Evolutionary conservation across 1,140 invertebrate species (phyloP), one percentile per base, ranked within the genome.

Genomic region (Idris sp.): DNA sequence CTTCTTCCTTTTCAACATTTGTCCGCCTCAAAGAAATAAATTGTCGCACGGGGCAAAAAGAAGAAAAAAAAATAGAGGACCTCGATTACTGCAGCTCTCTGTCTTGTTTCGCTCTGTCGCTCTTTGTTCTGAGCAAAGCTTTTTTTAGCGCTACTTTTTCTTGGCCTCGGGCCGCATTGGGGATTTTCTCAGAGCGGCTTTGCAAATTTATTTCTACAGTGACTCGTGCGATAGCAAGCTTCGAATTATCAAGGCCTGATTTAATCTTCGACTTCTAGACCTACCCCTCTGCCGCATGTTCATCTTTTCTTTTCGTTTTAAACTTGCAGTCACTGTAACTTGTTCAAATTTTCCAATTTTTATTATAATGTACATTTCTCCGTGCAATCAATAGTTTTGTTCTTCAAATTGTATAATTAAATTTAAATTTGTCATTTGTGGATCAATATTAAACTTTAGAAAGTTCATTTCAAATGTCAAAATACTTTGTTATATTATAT

Each of bases 21-120:
- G 77, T 79, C 74, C 75, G 68, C 71, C 77, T 79, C 72, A 78
- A 68, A 77, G 74, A 79, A 83, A 84, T 79, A 79, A 77, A 85
- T 85, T 81, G 68, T 76, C 49, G 31, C 28, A 38, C 33, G 56
- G 62, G 58, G 73, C 54, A 73, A 78, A 72, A 64, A 74, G 61
- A 61, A n/a, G n/a, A n/a, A n/a, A n/a, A n/a, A n/a, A n/a, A n/a
- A n/a, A n/a, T n/a, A n/a, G n/a, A n/a, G n/a, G 46, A 43, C 46
- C 58, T 72, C 68, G 51, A 72, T 78, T 72, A 77, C 65, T 54
- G n/a, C n/a, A 51, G 26, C 41, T 35, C 46, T 67, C 61, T 44
- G 67, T 68, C 67, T 58, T 74, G 48, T 74, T 71, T 71, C 59
- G 26, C 53, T 38, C 13, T 25, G 64, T 41, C 33, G 53, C 43